Evolutionary conservation across 1,140 invertebrate genomes (phyloP), one percentile per base, ranked within the genome.

Genomic region (Caerostris darwini): DNA sequence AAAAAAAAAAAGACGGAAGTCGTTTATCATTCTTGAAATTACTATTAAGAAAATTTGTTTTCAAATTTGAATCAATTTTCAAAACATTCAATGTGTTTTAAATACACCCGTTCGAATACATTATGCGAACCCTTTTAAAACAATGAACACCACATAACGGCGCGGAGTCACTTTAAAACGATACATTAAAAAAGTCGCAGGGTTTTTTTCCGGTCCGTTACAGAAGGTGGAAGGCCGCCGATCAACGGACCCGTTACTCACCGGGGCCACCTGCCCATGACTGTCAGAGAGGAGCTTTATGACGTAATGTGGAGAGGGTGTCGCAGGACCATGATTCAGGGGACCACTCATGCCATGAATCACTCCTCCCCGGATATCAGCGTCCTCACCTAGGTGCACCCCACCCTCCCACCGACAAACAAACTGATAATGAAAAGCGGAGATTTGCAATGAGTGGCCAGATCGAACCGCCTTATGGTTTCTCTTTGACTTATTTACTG

Each of bases 301-400:
- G 92, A 94, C 92, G 92, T 94, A 94, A 94, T 94, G n/a, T 59
- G 69, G 53, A 64, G 83, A 82, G 34, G 34, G 34, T 82, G 77
- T 82, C 19, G 64, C 3, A 12, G 67, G 3, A 7, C 57, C 64
- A 56, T 94, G 92, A 94, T 88, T 94, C 92, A 94, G 71, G 85
- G 92, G 69, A 34, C 85, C 69, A 94, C 92, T 94, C 92, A 94
- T 94, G 56, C 92, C 92, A 94, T 94, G 92, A 94, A 94, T 94
- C 92, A 94, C 85, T 56, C 71, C 67, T 17, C 71, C 85, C 58
- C 85, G 71, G 85, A 87, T 93, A 93, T 94, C 90, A 34, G 10
- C 85, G 85, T 89, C 92, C 92, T 59, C 83, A 82, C 83, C 86
- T 81, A 87, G 61, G 59, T 54, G 12, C n/a, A 69, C 19, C 87